These are phyloP conservation scores for Amblyopsis hoosieri DNA, from an alignment of 2,797 vertebrate genomes.

Conservation along the genomic window DNA sequence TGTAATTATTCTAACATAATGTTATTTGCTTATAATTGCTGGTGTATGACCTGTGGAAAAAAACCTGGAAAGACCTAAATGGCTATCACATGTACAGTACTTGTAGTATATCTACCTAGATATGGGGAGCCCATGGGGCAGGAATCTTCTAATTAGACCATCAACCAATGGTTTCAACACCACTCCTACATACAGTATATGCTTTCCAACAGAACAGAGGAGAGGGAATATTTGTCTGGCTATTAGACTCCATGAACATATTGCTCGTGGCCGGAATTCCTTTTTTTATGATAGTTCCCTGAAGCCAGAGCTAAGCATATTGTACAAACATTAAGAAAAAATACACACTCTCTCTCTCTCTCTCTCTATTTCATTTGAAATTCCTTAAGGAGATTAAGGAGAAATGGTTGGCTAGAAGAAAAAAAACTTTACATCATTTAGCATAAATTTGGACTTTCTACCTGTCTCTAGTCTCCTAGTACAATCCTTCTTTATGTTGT, in stretches of 20 bases:
- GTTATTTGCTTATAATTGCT: too few species aligned
- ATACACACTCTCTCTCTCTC: not conserved
- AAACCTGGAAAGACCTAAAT: not conserved
- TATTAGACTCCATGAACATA: not conserved
- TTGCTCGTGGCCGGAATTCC: constrained; percentile 18
- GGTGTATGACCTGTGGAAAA: too few species aligned
- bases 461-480: too few species aligned
- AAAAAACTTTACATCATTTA: too few species aligned
- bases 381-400: too few species aligned
- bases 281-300: constrained; percentile 24
- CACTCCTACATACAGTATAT: not conserved
- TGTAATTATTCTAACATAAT: too few species aligned
- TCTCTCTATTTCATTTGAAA: not conserved
- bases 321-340: constrained; percentile 26
- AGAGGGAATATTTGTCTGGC: not conserved
- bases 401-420: too few species aligned
- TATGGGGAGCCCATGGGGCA: not conserved
- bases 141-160: constrained; percentile 4
- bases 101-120: not conserved
- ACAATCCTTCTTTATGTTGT: too few species aligned
- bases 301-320: constrained; percentile 11
- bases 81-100: not conserved
- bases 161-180: constrained; percentile 1
- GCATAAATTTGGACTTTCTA: too few species aligned
- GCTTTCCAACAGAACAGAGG: not conserved